A percentile compares a stretch with the other conserved stretches of the same genome.
Conservation (phyloP, 2,888 invertebrate genomes). For the Isotomurus palustris region DNA sequence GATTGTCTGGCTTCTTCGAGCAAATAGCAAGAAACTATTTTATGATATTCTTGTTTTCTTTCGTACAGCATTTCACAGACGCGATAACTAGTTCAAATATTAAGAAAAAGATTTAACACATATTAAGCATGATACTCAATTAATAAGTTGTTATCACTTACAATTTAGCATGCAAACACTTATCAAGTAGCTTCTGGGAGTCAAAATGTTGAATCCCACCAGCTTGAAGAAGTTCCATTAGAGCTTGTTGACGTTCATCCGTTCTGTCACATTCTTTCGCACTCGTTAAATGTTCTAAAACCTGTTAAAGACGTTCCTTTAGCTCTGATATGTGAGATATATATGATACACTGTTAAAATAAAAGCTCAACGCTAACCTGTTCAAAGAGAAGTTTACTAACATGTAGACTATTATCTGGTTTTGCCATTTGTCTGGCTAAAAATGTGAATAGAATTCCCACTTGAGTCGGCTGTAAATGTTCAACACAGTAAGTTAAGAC, state of each 20-base stretch:
- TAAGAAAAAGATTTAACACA: constrained; percentile 1
- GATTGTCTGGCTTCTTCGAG: constrained; percentile 60
- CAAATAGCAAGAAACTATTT: constrained; percentile 65
- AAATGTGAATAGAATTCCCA: constrained; percentile 62
- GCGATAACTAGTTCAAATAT: constrained; percentile 56
- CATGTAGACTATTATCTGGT: constrained; percentile 51
- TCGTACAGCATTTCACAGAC: constrained; percentile 68
- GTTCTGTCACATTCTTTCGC: constrained; percentile 37
- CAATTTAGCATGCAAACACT: constrained; percentile 64
- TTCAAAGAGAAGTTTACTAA: constrained; percentile 58
- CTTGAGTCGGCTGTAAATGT: constrained; percentile 56
- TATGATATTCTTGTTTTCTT: constrained; percentile 58
- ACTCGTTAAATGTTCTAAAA: constrained; percentile 45
- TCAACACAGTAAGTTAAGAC: constrained; percentile 8
- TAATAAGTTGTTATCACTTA: constrained; percentile 48
- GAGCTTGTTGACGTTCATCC: constrained; percentile 68
- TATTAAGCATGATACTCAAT: neutral
- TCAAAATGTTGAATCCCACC: constrained; percentile 60
- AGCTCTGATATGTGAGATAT: neutral
- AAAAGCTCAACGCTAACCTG: constrained; percentile 51
- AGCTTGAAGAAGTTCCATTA: constrained; percentile 64
- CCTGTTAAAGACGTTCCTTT: constrained; percentile 22
- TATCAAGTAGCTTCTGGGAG: constrained; percentile 57
- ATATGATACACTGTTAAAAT: neutral
- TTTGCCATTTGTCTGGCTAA: constrained; percentile 62